A percentile compares a stretch with the other conserved stretches of the same genome.
phyloP scores from a whole-genome alignment of 2,797 vertebrate species.

The Yasuhikotakia modesta region DNA sequence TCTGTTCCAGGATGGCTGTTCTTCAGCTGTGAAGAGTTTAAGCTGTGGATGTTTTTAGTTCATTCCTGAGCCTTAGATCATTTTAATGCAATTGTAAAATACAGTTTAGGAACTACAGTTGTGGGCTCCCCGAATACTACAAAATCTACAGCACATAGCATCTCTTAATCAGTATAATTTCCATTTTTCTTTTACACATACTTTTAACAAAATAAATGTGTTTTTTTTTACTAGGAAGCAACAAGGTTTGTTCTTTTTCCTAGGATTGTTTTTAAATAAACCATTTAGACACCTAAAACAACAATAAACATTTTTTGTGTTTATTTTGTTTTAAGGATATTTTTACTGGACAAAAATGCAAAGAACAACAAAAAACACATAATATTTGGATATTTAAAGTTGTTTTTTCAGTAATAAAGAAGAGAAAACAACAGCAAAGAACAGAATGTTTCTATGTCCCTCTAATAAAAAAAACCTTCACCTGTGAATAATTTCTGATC shows the following conservation, averaged over 20 bases:
- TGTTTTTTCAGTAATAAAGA: constrained; percentile 9
- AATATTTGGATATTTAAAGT: not conserved
- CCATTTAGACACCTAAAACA: too few relatives aligned
- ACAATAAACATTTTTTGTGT: not conserved
- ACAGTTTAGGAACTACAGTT: not conserved
- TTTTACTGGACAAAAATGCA: not conserved
- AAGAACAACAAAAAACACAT: not conserved
- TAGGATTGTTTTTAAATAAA: too few relatives aligned
- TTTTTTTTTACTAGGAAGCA: too few relatives aligned
- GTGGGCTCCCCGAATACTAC: not conserved
- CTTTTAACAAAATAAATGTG: too few relatives aligned
- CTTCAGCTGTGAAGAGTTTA: too few relatives aligned
- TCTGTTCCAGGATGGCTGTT: not conserved
- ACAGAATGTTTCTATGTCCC: constrained; percentile 23
- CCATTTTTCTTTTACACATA: too few relatives aligned
- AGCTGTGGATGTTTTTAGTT: too few relatives aligned
- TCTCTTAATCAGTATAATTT: too few relatives aligned
- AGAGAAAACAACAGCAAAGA: too few relatives aligned
- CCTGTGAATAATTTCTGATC: too few relatives aligned
- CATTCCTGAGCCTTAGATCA: not conserved
- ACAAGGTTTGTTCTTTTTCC: too few relatives aligned
- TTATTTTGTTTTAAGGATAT: not conserved
- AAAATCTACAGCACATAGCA: not conserved
- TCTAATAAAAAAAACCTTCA: constrained; percentile 10
- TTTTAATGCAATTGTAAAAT: not conserved